phyloP scores from a whole-genome alignment of 2,797 vertebrate genomes.

The Hippoglossus hippoglossus region DNA sequence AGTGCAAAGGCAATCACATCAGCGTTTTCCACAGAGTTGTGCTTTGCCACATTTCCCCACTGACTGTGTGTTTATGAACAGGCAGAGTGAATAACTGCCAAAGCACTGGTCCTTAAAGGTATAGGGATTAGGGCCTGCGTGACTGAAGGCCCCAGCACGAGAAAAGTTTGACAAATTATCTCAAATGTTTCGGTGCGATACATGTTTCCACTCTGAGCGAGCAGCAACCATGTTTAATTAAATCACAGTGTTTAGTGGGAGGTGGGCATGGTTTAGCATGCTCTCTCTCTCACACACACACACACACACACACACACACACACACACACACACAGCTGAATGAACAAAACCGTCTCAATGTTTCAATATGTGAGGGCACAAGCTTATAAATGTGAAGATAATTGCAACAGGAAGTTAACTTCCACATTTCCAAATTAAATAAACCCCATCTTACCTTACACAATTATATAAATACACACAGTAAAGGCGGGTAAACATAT shows the following conservation, averaged over 20 bases:
- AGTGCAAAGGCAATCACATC: conserved; percentile 11
- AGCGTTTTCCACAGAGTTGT: conserved; percentile 5
- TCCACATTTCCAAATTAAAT: conserved; percentile 57
- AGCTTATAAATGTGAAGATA: conserved; percentile 47
- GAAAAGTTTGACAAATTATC: conserved; percentile 10
- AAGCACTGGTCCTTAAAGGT: conserved; percentile 47
- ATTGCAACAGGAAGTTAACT: conserved; percentile 59
- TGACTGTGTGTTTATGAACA: conserved; percentile 42
- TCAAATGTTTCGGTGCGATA: conserved; percentile 33
- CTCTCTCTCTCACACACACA: too few relatives aligned
- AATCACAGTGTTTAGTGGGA: conserved; percentile 25
- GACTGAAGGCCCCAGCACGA: neutral
- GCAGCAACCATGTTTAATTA: conserved; percentile 49
- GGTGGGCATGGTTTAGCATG: conserved; percentile 20
- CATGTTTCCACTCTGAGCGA: conserved; percentile 5
- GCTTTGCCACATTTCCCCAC: too few relatives aligned
- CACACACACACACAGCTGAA: neutral
- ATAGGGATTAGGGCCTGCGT: conserved; percentile 8
- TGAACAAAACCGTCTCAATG: conserved; percentile 23
- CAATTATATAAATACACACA: conserved; percentile 2
- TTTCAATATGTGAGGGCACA: conserved; percentile 25
- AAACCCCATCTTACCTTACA: conserved; percentile 33
- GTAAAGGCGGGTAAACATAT: conserved; percentile 41
- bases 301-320: neutral
- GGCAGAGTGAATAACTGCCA: conserved; percentile 36